A percentile compares a stretch with the other conserved stretches of the same genome.
Evolutionary conservation across 2,113 vertebrate genomes (phyloP).

Genomic region (Peromyscus polionotus): DNA sequence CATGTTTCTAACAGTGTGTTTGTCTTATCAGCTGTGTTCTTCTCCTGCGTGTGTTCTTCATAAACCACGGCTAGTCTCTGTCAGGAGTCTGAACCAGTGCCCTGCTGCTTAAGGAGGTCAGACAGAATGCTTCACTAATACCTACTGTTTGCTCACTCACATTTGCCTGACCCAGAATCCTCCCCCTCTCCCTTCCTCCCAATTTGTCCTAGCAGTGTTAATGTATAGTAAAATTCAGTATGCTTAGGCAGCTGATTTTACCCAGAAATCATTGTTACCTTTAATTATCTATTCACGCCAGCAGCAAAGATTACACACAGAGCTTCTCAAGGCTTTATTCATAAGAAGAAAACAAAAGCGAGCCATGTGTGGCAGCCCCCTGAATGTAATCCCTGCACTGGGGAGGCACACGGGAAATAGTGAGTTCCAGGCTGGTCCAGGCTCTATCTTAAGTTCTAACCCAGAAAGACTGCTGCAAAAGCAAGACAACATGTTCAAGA

Average conservation of each 20-base stretch:
- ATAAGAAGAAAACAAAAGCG: not conserved
- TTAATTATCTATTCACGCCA: not conserved
- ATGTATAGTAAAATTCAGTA: constrained; percentile 20
- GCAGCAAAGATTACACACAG: not conserved
- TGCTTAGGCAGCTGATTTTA: not conserved
- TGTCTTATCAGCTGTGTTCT: constrained; percentile 18
- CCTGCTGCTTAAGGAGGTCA: not conserved
- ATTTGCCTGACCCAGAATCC: not conserved
- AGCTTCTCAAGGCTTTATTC: not conserved
- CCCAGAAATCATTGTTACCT: constrained; percentile 13
- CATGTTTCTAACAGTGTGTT: not conserved
- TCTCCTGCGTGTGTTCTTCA: not conserved
- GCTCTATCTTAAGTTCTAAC: not conserved
- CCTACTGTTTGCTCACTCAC: not conserved
- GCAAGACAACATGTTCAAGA: not conserved
- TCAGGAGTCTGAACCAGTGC: constrained; percentile 25
- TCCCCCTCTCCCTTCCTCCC: not conserved
- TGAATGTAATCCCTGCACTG: not conserved
- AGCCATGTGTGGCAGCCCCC: not conserved
- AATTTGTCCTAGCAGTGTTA: not conserved
- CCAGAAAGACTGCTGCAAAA: not conserved
- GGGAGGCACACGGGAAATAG: not conserved
- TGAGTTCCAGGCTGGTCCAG: not conserved
- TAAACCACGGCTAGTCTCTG: not conserved
- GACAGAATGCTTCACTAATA: not conserved